Base-by-base conservation (phyloP, 2,113 vertebrate genomes). In the Corythoichthys haematopterus region DNA sequence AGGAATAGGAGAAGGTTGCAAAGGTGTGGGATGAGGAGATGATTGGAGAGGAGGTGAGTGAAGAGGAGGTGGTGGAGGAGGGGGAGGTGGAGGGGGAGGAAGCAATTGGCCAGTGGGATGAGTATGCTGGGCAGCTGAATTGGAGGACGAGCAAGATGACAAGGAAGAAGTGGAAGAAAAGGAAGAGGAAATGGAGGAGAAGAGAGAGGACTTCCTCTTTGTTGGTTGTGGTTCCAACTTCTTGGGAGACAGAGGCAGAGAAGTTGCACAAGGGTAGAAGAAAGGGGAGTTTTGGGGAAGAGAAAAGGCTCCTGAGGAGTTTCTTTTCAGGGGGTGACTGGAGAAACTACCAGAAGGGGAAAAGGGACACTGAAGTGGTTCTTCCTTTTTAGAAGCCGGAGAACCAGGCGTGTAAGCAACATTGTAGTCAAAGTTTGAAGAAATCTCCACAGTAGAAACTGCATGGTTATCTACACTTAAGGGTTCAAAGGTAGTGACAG, bases 331-430 rank as follows among this genome's bases (percentile, higher is more conserved):
- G 36, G 94, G 95, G 0, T 98, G 96, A 86, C 94, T 98, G 79
- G 94, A 95, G 88, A 96, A 96, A 8, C 96, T 95, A 56, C 94
- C 96, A 0, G 96, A 97, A 0, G 95, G 94, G 0, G 95, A 96
- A 0, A 94, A 92, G 37, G 95, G 91, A 69, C 92, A 86, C 59
- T 93, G 93, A 2, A 92, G 74, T 13, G 68, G 51, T 1, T 13
- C 62, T 28, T 75, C 74, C 58, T 69, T 52, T 59, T 68, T 69
- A 56, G 74, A 69, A 15, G 52, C 52, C 1, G 72, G 69, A 60
- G 75, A 72, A 10, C 13, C 51, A 12, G 69, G 66, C 0, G 2
- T 7, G 12, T 63, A 16, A 13, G 12, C 6, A 1, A 35, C 20
- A n/a, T 58, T 33, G 58, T 1, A 55, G 37, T 16, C 1, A 5